These are phyloP conservation scores for Furcula furcula DNA, from an alignment of 2,888 invertebrate species.

Conservation along the genomic window DNA sequence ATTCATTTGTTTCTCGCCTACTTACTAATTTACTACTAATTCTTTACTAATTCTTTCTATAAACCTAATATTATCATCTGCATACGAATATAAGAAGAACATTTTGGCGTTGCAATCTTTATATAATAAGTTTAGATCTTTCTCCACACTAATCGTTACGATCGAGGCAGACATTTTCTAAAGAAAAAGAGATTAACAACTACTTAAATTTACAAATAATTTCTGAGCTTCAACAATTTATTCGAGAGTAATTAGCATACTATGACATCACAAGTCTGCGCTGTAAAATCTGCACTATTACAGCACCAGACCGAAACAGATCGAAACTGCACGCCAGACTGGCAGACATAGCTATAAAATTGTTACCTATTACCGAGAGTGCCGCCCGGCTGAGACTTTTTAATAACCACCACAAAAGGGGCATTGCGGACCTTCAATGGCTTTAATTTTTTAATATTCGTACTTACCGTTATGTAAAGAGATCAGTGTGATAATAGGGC, in stretches of 20 bases:
- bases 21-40: too few species aligned
- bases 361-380: conserved; percentile 14
- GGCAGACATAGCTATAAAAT: conserved; percentile 26
- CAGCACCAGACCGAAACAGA: conserved; percentile 47
- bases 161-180: too few species aligned
- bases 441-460: conserved; percentile 25
- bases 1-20: too few species aligned
- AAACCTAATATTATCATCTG: too few species aligned
- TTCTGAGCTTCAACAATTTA: neutral
- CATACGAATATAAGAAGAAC: too few species aligned
- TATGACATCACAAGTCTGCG: conserved; percentile 26
- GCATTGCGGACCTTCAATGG: conserved; percentile 18
- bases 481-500: neutral
- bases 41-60: too few species aligned
- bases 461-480: conserved; percentile 7
- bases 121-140: too few species aligned
- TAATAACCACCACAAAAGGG: conserved; percentile 28
- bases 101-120: too few species aligned
- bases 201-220: too few species aligned
- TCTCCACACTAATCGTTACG: too few species aligned
- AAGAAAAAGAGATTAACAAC: too few species aligned
- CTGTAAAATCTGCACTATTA: conserved; percentile 31
- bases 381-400: conserved; percentile 20
- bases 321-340: conserved; percentile 58
- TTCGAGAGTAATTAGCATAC: conserved; percentile 5